Conservation (phyloP, 2,113 vertebrate species). For the Platichthys flesus region DNA sequence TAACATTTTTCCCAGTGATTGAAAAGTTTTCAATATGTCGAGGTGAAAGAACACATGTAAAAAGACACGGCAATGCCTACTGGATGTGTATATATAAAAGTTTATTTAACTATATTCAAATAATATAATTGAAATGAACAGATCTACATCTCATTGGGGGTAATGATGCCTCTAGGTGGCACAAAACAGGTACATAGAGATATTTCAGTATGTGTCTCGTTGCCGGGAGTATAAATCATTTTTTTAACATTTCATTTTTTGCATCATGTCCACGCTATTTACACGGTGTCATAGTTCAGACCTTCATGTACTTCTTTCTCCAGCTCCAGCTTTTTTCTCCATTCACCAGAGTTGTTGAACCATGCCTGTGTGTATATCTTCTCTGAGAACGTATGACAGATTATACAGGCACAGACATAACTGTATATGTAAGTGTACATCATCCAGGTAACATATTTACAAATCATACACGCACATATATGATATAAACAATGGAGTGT, state of each 20-base stretch:
- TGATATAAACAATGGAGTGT: slow-evolving; percentile 61
- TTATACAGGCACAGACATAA: slow-evolving; percentile 76
- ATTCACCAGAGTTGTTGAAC: slow-evolving; percentile 56
- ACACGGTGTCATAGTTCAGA: slow-evolving; percentile 74
- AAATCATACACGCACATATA: slow-evolving; percentile 74
- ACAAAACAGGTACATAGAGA: slow-evolving; percentile 57
- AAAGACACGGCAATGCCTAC: slow-evolving; percentile 33
- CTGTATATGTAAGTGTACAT: slow-evolving; percentile 72
- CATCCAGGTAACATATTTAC: slow-evolving; percentile 63
- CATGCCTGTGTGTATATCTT: slow-evolving; percentile 76
- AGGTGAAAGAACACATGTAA: slow-evolving; percentile 4
- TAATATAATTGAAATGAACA: slow-evolving; percentile 50
- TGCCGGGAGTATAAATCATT: slow-evolving; percentile 50
- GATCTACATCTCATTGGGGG: slow-evolving; percentile 57
- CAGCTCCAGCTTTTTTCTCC: slow-evolving; percentile 77
- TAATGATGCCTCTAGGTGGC: slow-evolving; percentile 60
- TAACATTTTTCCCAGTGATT: neutral
- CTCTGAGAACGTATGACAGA: slow-evolving; percentile 74
- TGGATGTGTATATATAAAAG: slow-evolving; percentile 70
- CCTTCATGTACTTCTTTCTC: slow-evolving; percentile 71
- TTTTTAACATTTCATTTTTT: slow-evolving; percentile 48
- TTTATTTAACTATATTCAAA: slow-evolving; percentile 74
- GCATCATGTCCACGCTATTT: slow-evolving; percentile 66
- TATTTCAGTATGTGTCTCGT: slow-evolving; percentile 44
- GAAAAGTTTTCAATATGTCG: neutral